Conservation (phyloP, 2,888 invertebrate species). For the Myathropa florea region DNA sequence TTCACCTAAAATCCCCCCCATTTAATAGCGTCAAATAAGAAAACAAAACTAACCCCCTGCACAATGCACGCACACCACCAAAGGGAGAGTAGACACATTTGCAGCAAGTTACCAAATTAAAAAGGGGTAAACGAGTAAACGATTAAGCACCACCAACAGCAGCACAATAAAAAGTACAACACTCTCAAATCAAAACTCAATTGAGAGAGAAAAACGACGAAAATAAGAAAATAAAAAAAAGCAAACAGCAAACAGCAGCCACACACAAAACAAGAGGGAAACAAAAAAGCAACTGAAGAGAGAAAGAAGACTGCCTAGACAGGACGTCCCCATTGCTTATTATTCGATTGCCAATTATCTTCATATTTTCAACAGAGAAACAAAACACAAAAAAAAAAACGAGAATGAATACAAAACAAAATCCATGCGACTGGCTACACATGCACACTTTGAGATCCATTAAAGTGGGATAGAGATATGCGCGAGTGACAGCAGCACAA, state of each 20-base stretch:
- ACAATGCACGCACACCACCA: slow-evolving; percentile 30
- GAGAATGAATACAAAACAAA: slow-evolving; percentile 48
- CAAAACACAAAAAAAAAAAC: not conserved
- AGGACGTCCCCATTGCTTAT: slow-evolving; percentile 73
- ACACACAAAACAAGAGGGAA: slow-evolving; percentile 32
- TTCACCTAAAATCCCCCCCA: slow-evolving; percentile 33
- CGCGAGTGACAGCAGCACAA: slow-evolving; percentile 12
- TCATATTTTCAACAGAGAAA: slow-evolving; percentile 64
- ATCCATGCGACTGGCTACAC: slow-evolving; percentile 56
- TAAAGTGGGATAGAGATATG: slow-evolving; percentile 58
- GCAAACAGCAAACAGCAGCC: slow-evolving; percentile 1
- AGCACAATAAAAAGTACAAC: slow-evolving; percentile 69
- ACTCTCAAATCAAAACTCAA: slow-evolving; percentile 71
- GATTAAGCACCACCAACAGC: slow-evolving; percentile 65
- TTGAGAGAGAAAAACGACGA: slow-evolving; percentile 49
- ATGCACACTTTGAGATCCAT: slow-evolving; percentile 11
- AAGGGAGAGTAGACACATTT: slow-evolving; percentile 53
- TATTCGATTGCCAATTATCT: slow-evolving; percentile 72
- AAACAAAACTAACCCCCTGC: slow-evolving; percentile 1
- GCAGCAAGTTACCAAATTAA: slow-evolving; percentile 49
- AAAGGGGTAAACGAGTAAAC: slow-evolving; percentile 65
- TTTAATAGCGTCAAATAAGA: not conserved
- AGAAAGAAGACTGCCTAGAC: slow-evolving; percentile 73
- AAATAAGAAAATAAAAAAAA: not conserved
- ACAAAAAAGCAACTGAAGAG: slow-evolving; percentile 58